These are phyloP conservation scores for Melanostoma mellinum DNA, from an alignment of 2,888 invertebrate species.

Conservation along the genomic window DNA sequence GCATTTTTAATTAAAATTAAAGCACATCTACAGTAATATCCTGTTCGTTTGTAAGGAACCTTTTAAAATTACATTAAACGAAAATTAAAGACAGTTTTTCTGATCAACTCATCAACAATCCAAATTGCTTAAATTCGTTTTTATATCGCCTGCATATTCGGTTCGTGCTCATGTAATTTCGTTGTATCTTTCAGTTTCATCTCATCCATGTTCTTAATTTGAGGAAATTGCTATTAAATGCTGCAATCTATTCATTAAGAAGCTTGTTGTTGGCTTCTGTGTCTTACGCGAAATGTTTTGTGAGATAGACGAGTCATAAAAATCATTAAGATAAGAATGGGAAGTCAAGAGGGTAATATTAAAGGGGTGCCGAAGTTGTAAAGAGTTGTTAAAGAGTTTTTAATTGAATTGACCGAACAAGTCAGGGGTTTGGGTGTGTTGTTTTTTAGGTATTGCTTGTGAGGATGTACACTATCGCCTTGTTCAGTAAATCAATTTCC, in stretches of 20 bases:
- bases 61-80: slow-evolving; percentile 50
- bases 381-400: too few relatives aligned
- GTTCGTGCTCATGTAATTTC: slow-evolving; percentile 10
- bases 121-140: slow-evolving; percentile 43
- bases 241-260: slow-evolving; percentile 71
- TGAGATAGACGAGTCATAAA: slow-evolving; percentile 5
- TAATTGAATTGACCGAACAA: too few relatives aligned
- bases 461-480: too few relatives aligned
- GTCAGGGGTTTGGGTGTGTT: too few relatives aligned
- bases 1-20: slow-evolving; percentile 64
- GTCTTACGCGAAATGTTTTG: slow-evolving; percentile 12
- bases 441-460: too few relatives aligned
- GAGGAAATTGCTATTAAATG: slow-evolving; percentile 69
- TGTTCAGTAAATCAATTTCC: too few relatives aligned
- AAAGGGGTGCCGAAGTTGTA: too few relatives aligned
- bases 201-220: slow-evolving; percentile 62
- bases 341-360: too few relatives aligned
- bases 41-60: slow-evolving; percentile 7
- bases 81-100: slow-evolving; percentile 55
- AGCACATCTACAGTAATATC: slow-evolving; percentile 27
- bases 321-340: slow-evolving; percentile 6
- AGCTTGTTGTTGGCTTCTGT: slow-evolving; percentile 31
- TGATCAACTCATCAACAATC: slow-evolving; percentile 53
- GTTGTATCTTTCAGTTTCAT: slow-evolving; percentile 20
- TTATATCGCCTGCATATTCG: slow-evolving; percentile 27